phyloP scores from a whole-genome alignment of 1,140 invertebrate genomes.

The Drosophila subpulchrella region DNA sequence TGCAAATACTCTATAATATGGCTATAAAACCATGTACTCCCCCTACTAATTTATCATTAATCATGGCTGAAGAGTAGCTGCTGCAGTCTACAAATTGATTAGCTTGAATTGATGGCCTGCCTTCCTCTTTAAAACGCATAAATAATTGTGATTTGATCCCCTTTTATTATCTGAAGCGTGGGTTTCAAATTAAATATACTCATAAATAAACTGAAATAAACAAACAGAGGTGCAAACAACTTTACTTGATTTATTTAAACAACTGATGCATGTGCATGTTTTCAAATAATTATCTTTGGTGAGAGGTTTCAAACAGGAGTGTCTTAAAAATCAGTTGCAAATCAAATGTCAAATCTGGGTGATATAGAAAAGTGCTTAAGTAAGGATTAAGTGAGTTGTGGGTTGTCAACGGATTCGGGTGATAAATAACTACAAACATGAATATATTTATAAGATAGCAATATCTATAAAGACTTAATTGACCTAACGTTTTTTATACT shows the following conservation, averaged over 20 bases:
- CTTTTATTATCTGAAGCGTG: constrained; percentile 13
- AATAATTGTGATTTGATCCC: constrained; percentile 9
- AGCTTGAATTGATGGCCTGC: constrained; percentile 22
- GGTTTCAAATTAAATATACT: background rate
- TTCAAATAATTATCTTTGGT: background rate
- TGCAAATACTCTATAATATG: constrained; percentile 41
- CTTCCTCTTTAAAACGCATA: constrained; percentile 9
- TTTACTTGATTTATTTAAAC: constrained; percentile 18
- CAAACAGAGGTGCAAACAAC: background rate
- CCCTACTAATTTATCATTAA: constrained; percentile 53
- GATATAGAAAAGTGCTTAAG: background rate
- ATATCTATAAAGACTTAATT: too few species aligned
- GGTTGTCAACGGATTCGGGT: too few species aligned
- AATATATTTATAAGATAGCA: too few species aligned
- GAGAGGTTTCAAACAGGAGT: constrained; percentile 4
- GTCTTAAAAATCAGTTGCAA: background rate
- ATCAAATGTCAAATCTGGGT: constrained; percentile 2
- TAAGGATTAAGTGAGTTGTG: background rate
- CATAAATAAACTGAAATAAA: constrained; percentile 27
- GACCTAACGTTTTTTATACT: too few species aligned
- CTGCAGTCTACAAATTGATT: constrained; percentile 35
- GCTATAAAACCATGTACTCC: constrained; percentile 25
- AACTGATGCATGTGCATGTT: background rate
- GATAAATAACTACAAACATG: too few species aligned
- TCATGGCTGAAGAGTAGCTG: constrained; percentile 43